Conservation (phyloP, 2,113 vertebrate species). For the Colaptes auratus region DNA sequence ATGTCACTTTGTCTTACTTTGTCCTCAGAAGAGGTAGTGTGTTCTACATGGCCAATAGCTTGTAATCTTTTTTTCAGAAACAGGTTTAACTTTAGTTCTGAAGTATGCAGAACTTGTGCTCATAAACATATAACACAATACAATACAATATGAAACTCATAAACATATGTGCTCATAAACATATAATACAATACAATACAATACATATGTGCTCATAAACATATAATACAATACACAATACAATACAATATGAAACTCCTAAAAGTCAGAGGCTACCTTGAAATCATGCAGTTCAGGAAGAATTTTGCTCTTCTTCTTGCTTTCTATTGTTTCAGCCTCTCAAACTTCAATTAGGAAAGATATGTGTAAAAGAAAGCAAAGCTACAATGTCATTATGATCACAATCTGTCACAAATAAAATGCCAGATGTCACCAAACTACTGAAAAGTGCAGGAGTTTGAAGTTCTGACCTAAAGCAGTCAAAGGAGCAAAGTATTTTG, state of each 20-base stretch:
- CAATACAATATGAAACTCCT: background rate
- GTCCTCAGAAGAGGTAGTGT: background rate
- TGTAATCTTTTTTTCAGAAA: background rate
- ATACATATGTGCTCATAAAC: background rate
- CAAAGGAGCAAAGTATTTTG: background rate
- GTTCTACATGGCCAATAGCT: background rate
- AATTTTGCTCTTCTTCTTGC: background rate
- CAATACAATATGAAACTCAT: background rate
- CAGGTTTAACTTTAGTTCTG: background rate
- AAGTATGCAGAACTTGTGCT: background rate
- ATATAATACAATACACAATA: too few species aligned
- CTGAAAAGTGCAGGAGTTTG: background rate
- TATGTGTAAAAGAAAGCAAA: background rate
- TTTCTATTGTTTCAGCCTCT: background rate
- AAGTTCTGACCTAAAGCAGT: background rate
- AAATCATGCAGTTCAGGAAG: background rate
- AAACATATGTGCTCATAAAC: background rate
- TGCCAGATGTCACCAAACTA: background rate
- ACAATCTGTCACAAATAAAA: background rate
- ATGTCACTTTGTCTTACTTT: background rate
- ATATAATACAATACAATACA: too few species aligned
- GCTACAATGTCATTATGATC: background rate
- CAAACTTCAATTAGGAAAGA: background rate
- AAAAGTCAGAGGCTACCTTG: background rate
- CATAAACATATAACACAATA: too few species aligned